Conservation (phyloP, 2,113 vertebrate genomes). For the Sturnira hondurensis region DNA sequence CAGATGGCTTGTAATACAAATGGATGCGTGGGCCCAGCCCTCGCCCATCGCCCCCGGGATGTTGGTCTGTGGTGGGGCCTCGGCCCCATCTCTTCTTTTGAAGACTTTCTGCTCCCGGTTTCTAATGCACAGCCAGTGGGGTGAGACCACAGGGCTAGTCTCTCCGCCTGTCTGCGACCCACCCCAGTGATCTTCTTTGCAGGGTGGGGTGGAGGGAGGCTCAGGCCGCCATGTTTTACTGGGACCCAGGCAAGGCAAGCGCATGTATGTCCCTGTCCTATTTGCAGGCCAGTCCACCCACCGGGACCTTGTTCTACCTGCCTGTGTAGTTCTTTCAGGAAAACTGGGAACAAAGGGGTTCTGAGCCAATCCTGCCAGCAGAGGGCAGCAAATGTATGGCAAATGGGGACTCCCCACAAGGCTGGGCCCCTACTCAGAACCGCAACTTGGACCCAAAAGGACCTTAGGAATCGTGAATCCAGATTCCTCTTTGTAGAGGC, state of each 20-base stretch:
- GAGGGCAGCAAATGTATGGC: conserved; percentile 80
- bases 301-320: not conserved
- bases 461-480: not conserved
- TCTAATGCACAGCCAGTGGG: too few relatives aligned
- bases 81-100: not conserved
- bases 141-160: not conserved
- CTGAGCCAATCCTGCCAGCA: conserved; percentile 72
- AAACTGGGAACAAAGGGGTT: not conserved
- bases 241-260: not conserved
- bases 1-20: fast-evolving
- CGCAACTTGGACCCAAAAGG: not conserved
- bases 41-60: not conserved
- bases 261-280: not conserved
- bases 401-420: not conserved
- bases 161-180: not conserved
- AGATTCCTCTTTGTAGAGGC: not conserved
- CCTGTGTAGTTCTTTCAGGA: not conserved
- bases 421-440: conserved; percentile 21
- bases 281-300: not conserved
- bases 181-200: fast-evolving
- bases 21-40: not conserved
- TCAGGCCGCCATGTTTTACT: not conserved
- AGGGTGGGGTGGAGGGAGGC: not conserved
- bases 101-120: too few relatives aligned
- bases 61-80: not conserved